Base-by-base conservation (phyloP, 2,113 vertebrate species). In the Chloroceryle aenea region DNA sequence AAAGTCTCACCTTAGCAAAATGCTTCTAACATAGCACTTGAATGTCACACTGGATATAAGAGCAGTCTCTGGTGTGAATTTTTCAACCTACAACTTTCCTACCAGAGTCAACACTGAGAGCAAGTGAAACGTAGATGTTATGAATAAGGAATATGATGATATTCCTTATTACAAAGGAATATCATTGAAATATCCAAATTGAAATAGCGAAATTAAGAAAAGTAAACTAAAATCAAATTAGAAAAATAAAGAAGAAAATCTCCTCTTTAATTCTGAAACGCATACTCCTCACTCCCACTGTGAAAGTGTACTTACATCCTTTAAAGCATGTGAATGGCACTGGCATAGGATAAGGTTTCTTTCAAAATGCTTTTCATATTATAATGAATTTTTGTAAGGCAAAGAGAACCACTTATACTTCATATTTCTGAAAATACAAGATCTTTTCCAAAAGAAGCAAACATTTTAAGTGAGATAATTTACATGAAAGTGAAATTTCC, bases 341-440 rank as follows among this genome's bases (percentile, higher is more conserved):
- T 84, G 34, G 56, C 52, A 75, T 16, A 90, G 53, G 52, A 86
- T 77, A 76, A 77, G 10, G 52, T 72, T 96, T 85, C 48, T 90
- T 94, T 88, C 73, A 78, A 91, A 93, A 80, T 48, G 76, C 27
- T 89, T 59, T 94, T 90, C 64, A 63, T 63, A 90, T 90, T 81
- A 58, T 48, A 78, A 88, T 75, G 21, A 63, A 25, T 75, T 84
- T 67, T 55, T 74, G 10, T 64, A 63, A 91, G 68, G 67, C 63
- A 69, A 3, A 83, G 42, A 90, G 58, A 92, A 78, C n/a, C 53
- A 68, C n/a, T 89, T 87, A 58, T 3, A 78, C 26, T 71, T 92
- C 55, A 43, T 71, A 84, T 73, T 86, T 88, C 40, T 30, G 32
- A 47, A 78, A 95, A 81, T 53, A 34, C 71, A 89, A 80, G 42